phyloP scores from a whole-genome alignment of 2,797 vertebrate genomes.

The Anguilla anguilla region DNA sequence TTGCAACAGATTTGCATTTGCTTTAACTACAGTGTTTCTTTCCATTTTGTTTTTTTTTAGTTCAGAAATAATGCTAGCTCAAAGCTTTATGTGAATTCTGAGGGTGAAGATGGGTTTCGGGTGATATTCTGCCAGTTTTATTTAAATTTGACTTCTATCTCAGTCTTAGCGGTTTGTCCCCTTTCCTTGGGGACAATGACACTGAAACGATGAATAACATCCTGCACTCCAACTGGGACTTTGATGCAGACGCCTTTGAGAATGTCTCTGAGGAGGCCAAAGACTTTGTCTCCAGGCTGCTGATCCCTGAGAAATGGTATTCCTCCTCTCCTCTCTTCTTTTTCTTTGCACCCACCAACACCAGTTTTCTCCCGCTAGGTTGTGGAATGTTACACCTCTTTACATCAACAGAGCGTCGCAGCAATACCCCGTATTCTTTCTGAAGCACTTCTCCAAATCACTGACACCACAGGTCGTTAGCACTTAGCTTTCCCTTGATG shows the following conservation, averaged over 20 bases:
- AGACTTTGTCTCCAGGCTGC: conserved; percentile 81
- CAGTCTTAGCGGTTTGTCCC: conserved; percentile 84
- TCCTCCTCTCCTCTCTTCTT: not conserved
- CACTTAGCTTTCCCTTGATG: not conserved
- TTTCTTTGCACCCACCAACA: not conserved
- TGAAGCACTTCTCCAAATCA: not conserved
- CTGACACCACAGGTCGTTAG: not conserved
- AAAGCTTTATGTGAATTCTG: not conserved
- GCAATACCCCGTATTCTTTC: not conserved
- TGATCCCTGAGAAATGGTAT: conserved; percentile 84
- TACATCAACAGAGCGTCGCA: not conserved
- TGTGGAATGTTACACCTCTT: not conserved
- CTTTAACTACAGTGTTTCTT: too few species aligned
- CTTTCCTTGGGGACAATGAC: conserved; percentile 85
- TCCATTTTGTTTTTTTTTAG: not conserved
- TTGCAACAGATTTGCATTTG: too few species aligned
- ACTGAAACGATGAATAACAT: conserved; percentile 88
- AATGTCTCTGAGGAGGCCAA: conserved; percentile 82
- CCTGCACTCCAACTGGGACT: conserved; percentile 83
- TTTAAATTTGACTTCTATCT: conserved; percentile 31
- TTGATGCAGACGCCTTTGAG: conserved; percentile 82
- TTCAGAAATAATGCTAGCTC: not conserved
- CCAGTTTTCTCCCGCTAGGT: not conserved
- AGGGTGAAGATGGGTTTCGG: too few species aligned
- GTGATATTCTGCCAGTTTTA: conserved; percentile 13